Base-by-base conservation (phyloP, 2,797 vertebrate genomes). In the Sebastes variabilis region DNA sequence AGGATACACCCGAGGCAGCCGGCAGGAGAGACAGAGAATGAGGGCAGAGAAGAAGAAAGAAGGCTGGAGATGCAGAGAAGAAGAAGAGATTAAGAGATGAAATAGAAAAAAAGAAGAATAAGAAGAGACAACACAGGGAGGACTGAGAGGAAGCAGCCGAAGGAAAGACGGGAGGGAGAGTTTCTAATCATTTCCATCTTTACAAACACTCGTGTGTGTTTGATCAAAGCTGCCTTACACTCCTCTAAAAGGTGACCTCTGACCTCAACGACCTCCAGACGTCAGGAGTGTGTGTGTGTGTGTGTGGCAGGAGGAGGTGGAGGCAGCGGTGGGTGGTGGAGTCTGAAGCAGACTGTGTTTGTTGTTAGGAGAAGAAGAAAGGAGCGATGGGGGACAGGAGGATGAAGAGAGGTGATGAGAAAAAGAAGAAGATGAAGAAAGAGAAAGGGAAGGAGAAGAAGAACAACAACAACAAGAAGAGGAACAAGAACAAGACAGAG, bases 1-100 rank as follows among this genome's bases (percentile, higher is more conserved):
- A 91, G 89, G 89, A 93, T 89, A 60, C 88, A 89, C 91, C 89
- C 80, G 78, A 91, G 93, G 90, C 90, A 59, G 74, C 81, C 49
- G 27, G 84, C 61, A 67, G 73, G 73, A 55, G 29, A 66, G 61
- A 75, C 46, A 29, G 55, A 79, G 81, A 84, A 86, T 25, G 81
- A 79, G 83, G 82, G 72, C 81, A 89, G 59, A 83, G 75, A 42
- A 66, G 75, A 83, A 75, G 8, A 22, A 59, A 9, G 29, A 27
- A 25, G 12, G 14, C 38, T 27, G 5, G 18, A 29, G 65, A 66
- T 20, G 24, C 16, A 66, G 65, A 66, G 52, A 27, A 12, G 12
- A 70, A 22, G 16, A 66, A 27, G 16, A 36, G 66, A 49, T 12
- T 8, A 52, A 34, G 52, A 64, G 32, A 36, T 46, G 32, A 8